phyloP scores from a whole-genome alignment of 2,888 invertebrate species.

The Tiliacea aurago region DNA sequence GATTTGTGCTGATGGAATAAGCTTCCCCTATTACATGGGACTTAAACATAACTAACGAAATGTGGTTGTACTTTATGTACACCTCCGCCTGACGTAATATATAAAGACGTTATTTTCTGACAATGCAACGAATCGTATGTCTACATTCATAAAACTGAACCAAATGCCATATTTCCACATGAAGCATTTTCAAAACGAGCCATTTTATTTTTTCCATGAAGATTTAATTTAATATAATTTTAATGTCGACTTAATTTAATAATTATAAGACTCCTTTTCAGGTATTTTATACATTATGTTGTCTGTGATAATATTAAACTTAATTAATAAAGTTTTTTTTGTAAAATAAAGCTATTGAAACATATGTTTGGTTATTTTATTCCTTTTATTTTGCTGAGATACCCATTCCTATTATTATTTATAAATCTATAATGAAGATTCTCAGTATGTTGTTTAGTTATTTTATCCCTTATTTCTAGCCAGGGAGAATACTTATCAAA shows the following conservation, averaged over 20 bases:
- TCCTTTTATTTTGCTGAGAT: constrained; percentile 70
- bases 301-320: constrained; percentile 84
- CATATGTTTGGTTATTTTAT: constrained; percentile 76
- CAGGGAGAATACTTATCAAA: not conserved
- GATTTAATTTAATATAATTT: constrained; percentile 52
- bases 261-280: constrained; percentile 67
- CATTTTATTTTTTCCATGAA: constrained; percentile 31
- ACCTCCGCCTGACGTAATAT: not conserved
- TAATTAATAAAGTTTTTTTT: constrained; percentile 73
- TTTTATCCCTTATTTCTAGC: not conserved
- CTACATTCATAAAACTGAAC: constrained; percentile 16
- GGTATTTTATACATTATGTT: constrained; percentile 79
- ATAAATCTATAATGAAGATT: not conserved
- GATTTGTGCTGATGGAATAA: not conserved
- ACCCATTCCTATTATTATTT: not conserved
- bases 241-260: constrained; percentile 43
- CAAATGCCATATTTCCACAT: constrained; percentile 43
- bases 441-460: constrained; percentile 49
- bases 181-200: constrained; percentile 48
- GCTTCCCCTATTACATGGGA: not conserved
- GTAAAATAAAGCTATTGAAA: constrained; percentile 73
- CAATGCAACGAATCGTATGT: constrained; percentile 1
- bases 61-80: not conserved
- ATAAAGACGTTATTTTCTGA: not conserved
- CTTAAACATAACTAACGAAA: not conserved